Conservation (phyloP, 2,797 vertebrate species). For the Discoglossus pictus region DNA sequence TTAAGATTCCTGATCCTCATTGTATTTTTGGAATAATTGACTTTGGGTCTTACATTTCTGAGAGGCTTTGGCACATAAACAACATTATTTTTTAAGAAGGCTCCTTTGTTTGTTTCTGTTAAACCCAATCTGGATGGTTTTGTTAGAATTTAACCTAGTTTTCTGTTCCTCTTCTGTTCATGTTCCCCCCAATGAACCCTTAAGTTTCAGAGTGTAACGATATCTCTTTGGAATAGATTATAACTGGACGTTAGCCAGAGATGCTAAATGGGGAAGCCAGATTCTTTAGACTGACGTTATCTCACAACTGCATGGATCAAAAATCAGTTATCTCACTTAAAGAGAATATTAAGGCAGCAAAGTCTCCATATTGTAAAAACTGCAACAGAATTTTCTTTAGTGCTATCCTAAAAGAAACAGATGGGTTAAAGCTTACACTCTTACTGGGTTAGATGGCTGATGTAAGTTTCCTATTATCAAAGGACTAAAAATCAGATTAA, state of each 20-base stretch:
- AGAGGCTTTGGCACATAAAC: slow-evolving; percentile 23
- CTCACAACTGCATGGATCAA: slow-evolving; percentile 30
- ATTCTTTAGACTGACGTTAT: slow-evolving; percentile 28
- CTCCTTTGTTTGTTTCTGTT: slow-evolving; percentile 38
- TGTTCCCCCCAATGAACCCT: slow-evolving; percentile 41
- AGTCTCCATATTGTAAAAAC: no score
- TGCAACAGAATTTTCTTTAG: no score
- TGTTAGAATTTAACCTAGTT: slow-evolving; percentile 45
- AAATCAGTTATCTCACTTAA: slow-evolving; percentile 36
- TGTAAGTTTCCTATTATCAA: no score
- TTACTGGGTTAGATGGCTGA: no score
- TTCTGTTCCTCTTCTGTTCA: slow-evolving; percentile 42
- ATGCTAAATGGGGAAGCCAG: slow-evolving; percentile 22
- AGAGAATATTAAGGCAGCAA: not conserved
- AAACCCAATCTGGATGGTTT: slow-evolving; percentile 28
- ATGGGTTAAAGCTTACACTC: no score
- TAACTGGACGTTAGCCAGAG: slow-evolving; percentile 34
- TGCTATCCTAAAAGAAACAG: no score
- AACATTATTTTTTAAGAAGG: slow-evolving; percentile 30
- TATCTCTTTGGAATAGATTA: slow-evolving; percentile 33
- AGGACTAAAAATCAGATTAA: no score
- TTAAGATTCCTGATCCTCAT: slow-evolving; percentile 18
- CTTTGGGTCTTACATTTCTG: slow-evolving; percentile 36
- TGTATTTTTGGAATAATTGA: slow-evolving; percentile 34
- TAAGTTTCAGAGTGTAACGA: slow-evolving; percentile 43